Base-by-base conservation (phyloP, 2,797 vertebrate genomes). In the Danio jaintianensis region DNA sequence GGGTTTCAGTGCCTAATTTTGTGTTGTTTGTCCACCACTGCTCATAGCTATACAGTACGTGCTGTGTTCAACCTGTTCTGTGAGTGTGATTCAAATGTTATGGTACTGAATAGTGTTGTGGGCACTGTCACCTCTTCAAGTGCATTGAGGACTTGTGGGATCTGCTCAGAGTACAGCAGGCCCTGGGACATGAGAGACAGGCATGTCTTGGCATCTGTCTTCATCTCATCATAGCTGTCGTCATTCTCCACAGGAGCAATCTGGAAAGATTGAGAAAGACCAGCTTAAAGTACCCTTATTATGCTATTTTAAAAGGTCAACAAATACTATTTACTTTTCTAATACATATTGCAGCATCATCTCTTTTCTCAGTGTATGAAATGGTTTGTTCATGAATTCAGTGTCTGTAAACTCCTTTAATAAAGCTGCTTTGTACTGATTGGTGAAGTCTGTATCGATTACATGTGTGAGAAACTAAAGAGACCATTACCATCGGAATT, bases 231-330 rank as follows among this genome's bases (percentile, higher is more conserved):
- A 0, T 99, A 99, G 88, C 94, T 98, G 89, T 96, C 97, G 80
- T 99, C 97, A 15, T 98, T 99, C 92, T 99, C 98, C 56, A 99
- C 97, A 0, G 98, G 98, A 81, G 98, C 97, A 82, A 99, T 99
- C 98, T 99, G 88, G 1, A 55, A 7, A 83, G 18, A 69, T 15
- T 12, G 40, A 40, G 2, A 58, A 29, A 9, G 42, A 50, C 20
- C 22, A 47, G 18, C 8, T 16, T 9, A 12, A 15, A 56, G 29
- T 29, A 29, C 29, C 29, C 3, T 29, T 29, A 29, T 29, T 29
- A 29, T 29, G 29, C 29, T 47, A 47, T 47, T 10, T 53, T 38
- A 66, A 22, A n/a, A 59, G 15, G 42, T 59, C 29, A 13, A 36
- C 20, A 6, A 53, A 53, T 47, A 47, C 7, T 47, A 4, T 47